These are phyloP conservation scores for Sinocyclocheilus maitianheensis DNA, from an alignment of 2,113 vertebrate genomes.

Conservation along the genomic window DNA sequence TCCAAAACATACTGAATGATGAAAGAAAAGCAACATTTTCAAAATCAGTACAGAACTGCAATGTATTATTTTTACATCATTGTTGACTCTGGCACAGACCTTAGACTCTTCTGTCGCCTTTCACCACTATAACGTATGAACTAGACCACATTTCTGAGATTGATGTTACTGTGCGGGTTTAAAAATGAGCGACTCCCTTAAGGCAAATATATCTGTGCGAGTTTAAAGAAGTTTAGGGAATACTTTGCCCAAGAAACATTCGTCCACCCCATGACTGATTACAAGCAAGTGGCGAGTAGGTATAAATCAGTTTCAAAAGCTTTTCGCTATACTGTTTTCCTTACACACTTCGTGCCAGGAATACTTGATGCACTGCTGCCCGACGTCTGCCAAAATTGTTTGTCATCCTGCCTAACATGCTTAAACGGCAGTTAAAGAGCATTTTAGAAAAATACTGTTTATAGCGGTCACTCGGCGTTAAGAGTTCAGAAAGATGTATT, in stretches of 20 bases:
- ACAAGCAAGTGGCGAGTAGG: not conserved
- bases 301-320: conserved; percentile 38
- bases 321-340: not conserved
- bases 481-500: not conserved
- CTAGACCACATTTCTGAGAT: conserved; percentile 49
- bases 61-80: conserved; percentile 2
- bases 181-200: not conserved
- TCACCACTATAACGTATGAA: conserved; percentile 3
- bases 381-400: conserved; percentile 29
- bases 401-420: conserved; percentile 32
- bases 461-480: not conserved
- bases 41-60: not conserved
- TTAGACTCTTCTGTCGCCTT: conserved; percentile 14
- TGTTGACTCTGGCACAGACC: conserved; percentile 59
- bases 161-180: conserved; percentile 30
- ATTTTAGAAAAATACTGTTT: conserved; percentile 6
- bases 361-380: conserved; percentile 11
- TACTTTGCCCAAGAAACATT: conserved; percentile 39
- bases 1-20: not conserved
- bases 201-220: conserved; percentile 28
- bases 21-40: not conserved
- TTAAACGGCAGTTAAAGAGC: conserved; percentile 11
- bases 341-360: conserved; percentile 24
- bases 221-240: conserved; percentile 24
- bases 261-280: conserved; percentile 34